Base-by-base conservation (phyloP, 2,888 invertebrate species). In the Conchocele bisecta region DNA sequence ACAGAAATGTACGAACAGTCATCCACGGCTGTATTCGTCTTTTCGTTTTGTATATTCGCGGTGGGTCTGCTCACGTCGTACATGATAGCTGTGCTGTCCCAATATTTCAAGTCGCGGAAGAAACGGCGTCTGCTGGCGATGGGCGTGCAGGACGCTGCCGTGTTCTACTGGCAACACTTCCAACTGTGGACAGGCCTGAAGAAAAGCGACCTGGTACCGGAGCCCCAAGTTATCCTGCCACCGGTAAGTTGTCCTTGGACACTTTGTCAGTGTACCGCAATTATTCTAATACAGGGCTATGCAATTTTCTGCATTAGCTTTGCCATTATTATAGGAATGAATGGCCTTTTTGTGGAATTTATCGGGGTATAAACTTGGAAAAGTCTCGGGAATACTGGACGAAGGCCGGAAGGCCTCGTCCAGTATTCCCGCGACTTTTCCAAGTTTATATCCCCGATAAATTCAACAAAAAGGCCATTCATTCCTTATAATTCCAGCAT, bases 241-340 rank as follows among this genome's bases (percentile, higher is more conserved):
- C 86, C 89, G 3, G 89, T 90, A 75, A 85, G 88, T 82, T 13
- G 20, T n/a, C n/a, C n/a, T n/a, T n/a, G n/a, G n/a, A n/a, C n/a
- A n/a, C n/a, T n/a, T n/a, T n/a, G n/a, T n/a, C n/a, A n/a, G n/a
- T n/a, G n/a, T n/a, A n/a, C n/a, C n/a, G n/a, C n/a, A n/a, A n/a
- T n/a, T n/a, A n/a, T n/a, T n/a, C n/a, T n/a, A n/a, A n/a, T n/a
- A n/a, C n/a, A n/a, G n/a, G n/a, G n/a, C n/a, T n/a, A n/a, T n/a
- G n/a, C n/a, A n/a, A n/a, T n/a, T n/a, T n/a, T n/a, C n/a, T n/a
- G n/a, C n/a, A n/a, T n/a, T n/a, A n/a, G n/a, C n/a, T n/a, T n/a
- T n/a, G n/a, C n/a, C n/a, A n/a, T n/a, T n/a, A n/a, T n/a, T n/a
- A n/a, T n/a, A n/a, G n/a, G n/a, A n/a, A n/a, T n/a, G n/a, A n/a